Evolutionary conservation across 2,888 invertebrate genomes (phyloP), one percentile per base, ranked within the genome.

Genomic region (Darwinula stevensoni): DNA sequence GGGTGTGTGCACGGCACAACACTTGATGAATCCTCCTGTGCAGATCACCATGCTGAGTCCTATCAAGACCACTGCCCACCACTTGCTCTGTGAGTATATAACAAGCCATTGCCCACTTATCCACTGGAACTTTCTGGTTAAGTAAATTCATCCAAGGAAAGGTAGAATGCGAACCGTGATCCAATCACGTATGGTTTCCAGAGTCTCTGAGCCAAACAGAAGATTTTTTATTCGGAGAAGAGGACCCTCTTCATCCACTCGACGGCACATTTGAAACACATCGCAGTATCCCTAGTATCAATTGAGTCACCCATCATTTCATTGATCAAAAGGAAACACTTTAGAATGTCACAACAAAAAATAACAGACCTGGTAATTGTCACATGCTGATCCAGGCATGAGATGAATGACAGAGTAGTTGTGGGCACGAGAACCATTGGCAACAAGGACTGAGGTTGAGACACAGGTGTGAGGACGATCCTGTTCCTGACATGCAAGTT

Each of bases 1-100:
- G 16, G 97, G 97, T 33, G 97, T 99, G 55, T 99, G 94, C 32
- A 99, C 97, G 17, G 97, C 97, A 53, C 94, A 99, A 52, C 94
- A 88, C 53, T 97, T 94, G 46, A 97, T 91, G 53, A 99, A 97
- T 35, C 84, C 60, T 33, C 84, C 91, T 91, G 97, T 91, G 46
- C 86, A 67, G 42, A 91, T 70, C 33, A 94, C 67, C 47, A 94
- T 73, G 35, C 65, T 72, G 33, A 97, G 71, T 31, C 78, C 75
- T 56, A 82, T 74, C 33, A 94, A 57, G 38, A 91, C 61, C 40
- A 94, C 91, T 4, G 72, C 70, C 74, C 86, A 91, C 86, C 88
- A 91, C 50, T 72, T 70, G 47, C 76, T 78, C 63, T 64, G 42
- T 18, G 42, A 46, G n/a, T n/a, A n/a, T n/a, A n/a, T 35, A 38